A percentile compares a stretch with the other conserved stretches of the same genome.
Conservation (phyloP, 2,888 invertebrate genomes). For the Diogma glabrata region DNA sequence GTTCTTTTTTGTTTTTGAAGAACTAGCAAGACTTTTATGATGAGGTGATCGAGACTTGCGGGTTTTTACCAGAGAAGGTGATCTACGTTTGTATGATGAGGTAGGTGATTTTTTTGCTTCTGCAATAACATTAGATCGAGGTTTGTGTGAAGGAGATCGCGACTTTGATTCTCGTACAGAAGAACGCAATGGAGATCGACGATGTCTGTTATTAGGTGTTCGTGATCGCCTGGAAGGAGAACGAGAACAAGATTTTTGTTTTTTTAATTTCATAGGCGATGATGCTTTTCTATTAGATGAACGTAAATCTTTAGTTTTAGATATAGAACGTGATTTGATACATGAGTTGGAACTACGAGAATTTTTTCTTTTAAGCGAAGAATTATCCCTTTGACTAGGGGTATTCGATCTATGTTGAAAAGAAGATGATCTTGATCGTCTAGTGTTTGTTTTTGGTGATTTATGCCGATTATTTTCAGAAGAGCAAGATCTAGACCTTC, state of each 20-base stretch:
- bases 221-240: constrained; percentile 13
- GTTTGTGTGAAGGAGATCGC: neutral
- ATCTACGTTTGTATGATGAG: neutral
- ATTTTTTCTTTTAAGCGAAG: neutral
- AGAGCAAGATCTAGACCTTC: neutral
- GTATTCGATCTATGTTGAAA: neutral
- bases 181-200: constrained; percentile 8
- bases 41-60: too few relatives aligned
- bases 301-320: too few relatives aligned
- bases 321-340: neutral
- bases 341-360: neutral
- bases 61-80: too few relatives aligned
- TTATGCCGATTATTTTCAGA: constrained; percentile 14
- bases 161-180: too few relatives aligned
- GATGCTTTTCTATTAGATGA: too few relatives aligned
- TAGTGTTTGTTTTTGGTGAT: constrained; percentile 13
- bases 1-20: too few relatives aligned
- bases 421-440: neutral
- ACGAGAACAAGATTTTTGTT: constrained; percentile 11
- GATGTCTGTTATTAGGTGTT: constrained; percentile 14
- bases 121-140: neutral
- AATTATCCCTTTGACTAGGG: neutral
- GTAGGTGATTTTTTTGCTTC: constrained; percentile 1
- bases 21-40: too few relatives aligned
- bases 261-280: neutral